Evolutionary conservation across 1,140 invertebrate genomes (phyloP).

Genomic region (Penaeus indicus): DNA sequence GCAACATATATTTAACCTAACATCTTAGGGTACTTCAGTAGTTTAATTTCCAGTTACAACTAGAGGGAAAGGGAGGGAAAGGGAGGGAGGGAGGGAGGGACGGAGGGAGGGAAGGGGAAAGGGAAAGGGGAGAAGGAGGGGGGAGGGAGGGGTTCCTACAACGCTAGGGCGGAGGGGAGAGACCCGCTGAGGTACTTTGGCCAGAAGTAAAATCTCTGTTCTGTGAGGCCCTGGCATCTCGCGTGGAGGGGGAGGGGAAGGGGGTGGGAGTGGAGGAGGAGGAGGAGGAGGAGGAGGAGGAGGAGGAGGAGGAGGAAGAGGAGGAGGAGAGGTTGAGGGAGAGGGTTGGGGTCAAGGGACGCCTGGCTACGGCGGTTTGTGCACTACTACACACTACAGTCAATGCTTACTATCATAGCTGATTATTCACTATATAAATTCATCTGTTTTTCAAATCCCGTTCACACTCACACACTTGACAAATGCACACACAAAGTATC

Average conservation of each 20-base stretch:
- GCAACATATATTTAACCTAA: slow-evolving; percentile 48
- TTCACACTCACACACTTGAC: slow-evolving; percentile 9
- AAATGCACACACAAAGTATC: background rate
- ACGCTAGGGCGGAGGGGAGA: too few relatives aligned
- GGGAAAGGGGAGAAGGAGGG: background rate
- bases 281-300: too few relatives aligned
- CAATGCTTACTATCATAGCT: background rate
- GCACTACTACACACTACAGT: slow-evolving; percentile 19
- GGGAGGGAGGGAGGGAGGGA: too few relatives aligned
- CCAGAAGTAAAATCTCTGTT: too few relatives aligned
- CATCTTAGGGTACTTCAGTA: slow-evolving; percentile 39
- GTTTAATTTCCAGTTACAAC: slow-evolving; percentile 7
- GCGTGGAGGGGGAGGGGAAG: too few relatives aligned
- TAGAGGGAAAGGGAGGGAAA: background rate
- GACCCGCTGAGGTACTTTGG: too few relatives aligned
- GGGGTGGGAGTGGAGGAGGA: too few relatives aligned
- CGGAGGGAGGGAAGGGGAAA: background rate
- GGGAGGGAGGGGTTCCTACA: too few relatives aligned
- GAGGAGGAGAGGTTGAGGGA: too few relatives aligned
- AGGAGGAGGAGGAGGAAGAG: too few relatives aligned
- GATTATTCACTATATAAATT: slow-evolving; percentile 17
- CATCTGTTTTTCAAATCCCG: slow-evolving; percentile 4
- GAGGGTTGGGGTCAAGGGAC: too few relatives aligned
- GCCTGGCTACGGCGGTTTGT: background rate
- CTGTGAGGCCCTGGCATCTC: too few relatives aligned